phyloP scores from a whole-genome alignment of 2,888 invertebrate species.

The Dione juno region DNA sequence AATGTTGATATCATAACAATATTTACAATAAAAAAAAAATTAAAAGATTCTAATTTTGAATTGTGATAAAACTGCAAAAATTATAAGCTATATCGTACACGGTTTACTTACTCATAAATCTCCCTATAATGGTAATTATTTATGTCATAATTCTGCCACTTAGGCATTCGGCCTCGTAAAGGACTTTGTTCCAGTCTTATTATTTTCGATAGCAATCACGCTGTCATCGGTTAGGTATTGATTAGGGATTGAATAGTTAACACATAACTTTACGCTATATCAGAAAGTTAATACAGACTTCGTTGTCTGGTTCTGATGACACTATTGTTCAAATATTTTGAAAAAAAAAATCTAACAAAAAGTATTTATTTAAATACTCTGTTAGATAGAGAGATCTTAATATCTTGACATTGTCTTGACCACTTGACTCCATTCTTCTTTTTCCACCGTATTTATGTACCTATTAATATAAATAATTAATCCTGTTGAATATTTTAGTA shows the following conservation, averaged over 20 bases:
- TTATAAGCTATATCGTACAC: background rate
- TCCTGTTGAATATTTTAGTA: too few species aligned
- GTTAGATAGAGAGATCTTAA: too few species aligned
- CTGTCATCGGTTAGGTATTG: slow-evolving; percentile 31
- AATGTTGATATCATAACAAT: too few species aligned
- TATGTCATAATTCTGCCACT: slow-evolving; percentile 39
- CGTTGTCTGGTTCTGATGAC: too few species aligned
- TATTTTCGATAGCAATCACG: slow-evolving; percentile 35
- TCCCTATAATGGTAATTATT: slow-evolving; percentile 35
- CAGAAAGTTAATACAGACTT: background rate
- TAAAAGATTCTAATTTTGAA: background rate
- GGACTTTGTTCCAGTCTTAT: slow-evolving; percentile 34
- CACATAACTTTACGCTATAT: background rate
- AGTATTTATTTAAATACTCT: too few species aligned
- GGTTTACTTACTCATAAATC: slow-evolving; percentile 22
- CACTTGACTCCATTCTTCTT: too few species aligned
- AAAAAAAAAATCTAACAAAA: too few species aligned
- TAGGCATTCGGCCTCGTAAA: slow-evolving; percentile 42
- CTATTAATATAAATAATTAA: too few species aligned
- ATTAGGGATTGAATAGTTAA: slow-evolving; percentile 20
- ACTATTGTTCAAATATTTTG: too few species aligned
- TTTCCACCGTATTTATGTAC: too few species aligned
- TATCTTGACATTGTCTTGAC: too few species aligned
- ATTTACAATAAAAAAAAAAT: background rate
- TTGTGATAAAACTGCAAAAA: background rate